phyloP scores from a whole-genome alignment of 2,888 invertebrate genomes.

The Portevinia maculata region DNA sequence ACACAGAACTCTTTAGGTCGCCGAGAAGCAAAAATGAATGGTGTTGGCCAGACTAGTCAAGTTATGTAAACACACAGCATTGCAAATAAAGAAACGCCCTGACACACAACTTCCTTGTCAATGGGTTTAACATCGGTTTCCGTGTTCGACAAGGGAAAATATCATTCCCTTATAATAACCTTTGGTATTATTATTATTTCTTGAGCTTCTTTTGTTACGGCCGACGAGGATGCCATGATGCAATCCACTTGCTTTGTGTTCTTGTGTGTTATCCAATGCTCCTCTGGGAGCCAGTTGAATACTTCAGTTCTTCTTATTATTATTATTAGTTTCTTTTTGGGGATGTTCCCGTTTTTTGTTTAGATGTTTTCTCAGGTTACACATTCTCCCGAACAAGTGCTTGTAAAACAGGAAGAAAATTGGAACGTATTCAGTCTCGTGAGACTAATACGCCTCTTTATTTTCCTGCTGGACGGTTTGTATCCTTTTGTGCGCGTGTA shows the following conservation, averaged over 20 bases:
- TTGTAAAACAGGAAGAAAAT: conserved; percentile 56
- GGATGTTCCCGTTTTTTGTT: conserved; percentile 1
- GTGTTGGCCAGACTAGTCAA: conserved; percentile 50
- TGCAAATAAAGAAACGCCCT: conserved; percentile 53
- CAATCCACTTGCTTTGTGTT: conserved; percentile 57
- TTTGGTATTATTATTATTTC: conserved; percentile 59
- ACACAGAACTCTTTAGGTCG: conserved; percentile 51
- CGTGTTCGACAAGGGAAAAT: conserved; percentile 65
- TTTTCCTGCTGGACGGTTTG: conserved; percentile 63
- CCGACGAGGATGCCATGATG: conserved; percentile 19
- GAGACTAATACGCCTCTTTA: conserved; percentile 67
- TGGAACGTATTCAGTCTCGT: conserved; percentile 60
- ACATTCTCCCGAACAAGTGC: conserved; percentile 43
- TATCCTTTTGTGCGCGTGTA: conserved; percentile 60
- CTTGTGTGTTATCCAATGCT: conserved; percentile 60
- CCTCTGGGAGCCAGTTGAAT: conserved; percentile 26
- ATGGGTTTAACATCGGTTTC: conserved; percentile 68
- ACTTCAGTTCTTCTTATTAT: conserved; percentile 48
- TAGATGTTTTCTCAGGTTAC: conserved; percentile 24
- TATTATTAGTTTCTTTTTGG: conserved; percentile 54
- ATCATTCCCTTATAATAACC: conserved; percentile 71
- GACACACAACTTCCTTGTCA: conserved; percentile 67
- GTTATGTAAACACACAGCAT: conserved; percentile 54
- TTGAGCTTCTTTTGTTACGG: conserved; percentile 42
- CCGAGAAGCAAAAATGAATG: conserved; percentile 35